phyloP scores from a whole-genome alignment of 2,888 invertebrate genomes.

The Coremacera marginata region DNA sequence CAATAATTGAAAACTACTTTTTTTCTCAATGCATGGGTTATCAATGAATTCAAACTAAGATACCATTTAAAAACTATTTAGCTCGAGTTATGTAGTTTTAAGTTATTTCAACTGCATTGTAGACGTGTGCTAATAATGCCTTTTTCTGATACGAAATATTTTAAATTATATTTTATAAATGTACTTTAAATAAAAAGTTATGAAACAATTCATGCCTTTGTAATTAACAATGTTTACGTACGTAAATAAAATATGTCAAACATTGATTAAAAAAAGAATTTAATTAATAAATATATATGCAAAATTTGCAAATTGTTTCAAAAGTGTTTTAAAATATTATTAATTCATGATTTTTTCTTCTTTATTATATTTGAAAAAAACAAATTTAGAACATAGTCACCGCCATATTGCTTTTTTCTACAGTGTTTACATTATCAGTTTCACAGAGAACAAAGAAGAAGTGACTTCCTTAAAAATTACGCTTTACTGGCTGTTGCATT shows the following conservation, averaged over 20 bases:
- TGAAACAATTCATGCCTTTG: background rate
- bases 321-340: slow-evolving; percentile 21
- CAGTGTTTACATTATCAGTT: slow-evolving; percentile 46
- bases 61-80: too few species aligned
- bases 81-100: too few species aligned
- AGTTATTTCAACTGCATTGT: too few species aligned
- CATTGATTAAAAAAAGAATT: background rate
- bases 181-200: too few species aligned
- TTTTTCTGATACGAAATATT: too few species aligned
- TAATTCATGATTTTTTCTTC: background rate
- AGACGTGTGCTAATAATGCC: too few species aligned
- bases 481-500: slow-evolving; percentile 9
- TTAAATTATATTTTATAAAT: too few species aligned
- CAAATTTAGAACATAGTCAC: slow-evolving; percentile 62
- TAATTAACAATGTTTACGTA: background rate
- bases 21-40: too few species aligned
- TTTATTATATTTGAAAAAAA: background rate
- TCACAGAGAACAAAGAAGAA: slow-evolving; percentile 17
- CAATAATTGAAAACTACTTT: too few species aligned
- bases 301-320: slow-evolving; percentile 15
- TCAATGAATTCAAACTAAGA: too few species aligned
- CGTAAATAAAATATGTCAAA: background rate
- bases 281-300: slow-evolving; percentile 2
- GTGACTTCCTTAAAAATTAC: slow-evolving; percentile 11
- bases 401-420: slow-evolving; percentile 69